Conservation (phyloP, 2,113 vertebrate genomes). For the Panthera leo region DNA sequence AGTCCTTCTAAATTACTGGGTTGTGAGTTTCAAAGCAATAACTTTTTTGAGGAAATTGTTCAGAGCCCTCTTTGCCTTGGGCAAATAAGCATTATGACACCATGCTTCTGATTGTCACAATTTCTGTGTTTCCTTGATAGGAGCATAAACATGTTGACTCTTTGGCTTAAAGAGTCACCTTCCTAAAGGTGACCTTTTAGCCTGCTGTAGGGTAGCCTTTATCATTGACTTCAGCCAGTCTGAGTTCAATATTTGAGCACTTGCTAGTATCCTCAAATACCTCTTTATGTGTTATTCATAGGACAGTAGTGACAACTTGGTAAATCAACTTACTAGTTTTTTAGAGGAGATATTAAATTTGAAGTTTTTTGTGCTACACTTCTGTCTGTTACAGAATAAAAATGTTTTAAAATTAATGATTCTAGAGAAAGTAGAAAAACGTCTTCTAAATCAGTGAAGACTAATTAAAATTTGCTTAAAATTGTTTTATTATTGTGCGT, state of each 20-base stretch:
- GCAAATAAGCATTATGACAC: not conserved
- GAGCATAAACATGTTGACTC: not conserved
- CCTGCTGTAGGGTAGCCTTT: not conserved
- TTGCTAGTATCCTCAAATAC: not conserved
- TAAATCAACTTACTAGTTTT: not conserved
- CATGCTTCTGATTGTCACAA: not conserved
- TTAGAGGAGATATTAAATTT: not conserved
- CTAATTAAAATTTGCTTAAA: constrained; percentile 16
- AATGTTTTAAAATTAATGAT: not conserved
- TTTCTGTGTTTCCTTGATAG: not conserved
- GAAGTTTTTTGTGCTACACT: not conserved
- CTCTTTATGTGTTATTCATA: not conserved
- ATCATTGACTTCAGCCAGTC: not conserved
- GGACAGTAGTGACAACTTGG: not conserved
- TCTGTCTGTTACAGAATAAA: not conserved
- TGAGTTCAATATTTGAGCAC: not conserved
- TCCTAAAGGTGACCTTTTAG: not conserved
- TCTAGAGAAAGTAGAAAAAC: not conserved
- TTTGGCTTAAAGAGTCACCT: not conserved
- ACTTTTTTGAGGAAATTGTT: not conserved
- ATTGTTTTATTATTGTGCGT: not conserved
- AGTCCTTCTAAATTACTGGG: not conserved
- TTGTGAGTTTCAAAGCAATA: not conserved
- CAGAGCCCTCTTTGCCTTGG: not conserved
- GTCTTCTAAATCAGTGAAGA: not conserved